Conservation (phyloP, 2,113 vertebrate genomes). For the Phoxinus phoxinus region DNA sequence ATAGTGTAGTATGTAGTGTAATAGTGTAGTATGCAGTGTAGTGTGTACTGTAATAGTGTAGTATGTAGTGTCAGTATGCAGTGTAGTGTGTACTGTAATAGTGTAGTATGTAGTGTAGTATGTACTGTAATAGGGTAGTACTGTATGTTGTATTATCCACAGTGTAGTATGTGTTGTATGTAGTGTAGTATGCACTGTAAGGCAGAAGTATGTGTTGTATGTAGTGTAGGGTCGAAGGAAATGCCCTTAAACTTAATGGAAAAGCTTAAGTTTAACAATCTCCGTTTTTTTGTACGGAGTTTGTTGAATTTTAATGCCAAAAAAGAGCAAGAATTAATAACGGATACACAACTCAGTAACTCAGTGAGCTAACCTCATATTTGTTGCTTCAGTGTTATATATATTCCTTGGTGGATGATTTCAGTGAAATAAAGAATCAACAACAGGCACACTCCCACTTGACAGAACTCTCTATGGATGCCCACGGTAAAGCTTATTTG, state of each 20-base stretch:
- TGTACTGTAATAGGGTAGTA: too few species aligned
- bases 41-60: too few species aligned
- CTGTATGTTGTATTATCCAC: too few species aligned
- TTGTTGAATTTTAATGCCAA: neutral
- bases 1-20: too few species aligned
- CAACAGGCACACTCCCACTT: conserved; percentile 35
- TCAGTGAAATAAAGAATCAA: conserved; percentile 4
- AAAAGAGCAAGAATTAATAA: conserved; percentile 20
- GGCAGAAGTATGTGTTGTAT: too few species aligned
- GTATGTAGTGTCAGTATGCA: too few species aligned
- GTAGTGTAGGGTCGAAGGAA: neutral
- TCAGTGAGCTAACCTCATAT: neutral
- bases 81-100: too few species aligned
- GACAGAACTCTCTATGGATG: conserved; percentile 31
- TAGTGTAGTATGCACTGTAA: too few species aligned
- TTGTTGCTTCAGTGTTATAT: conserved; percentile 6
- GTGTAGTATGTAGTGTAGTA: too few species aligned
- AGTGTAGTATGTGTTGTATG: too few species aligned
- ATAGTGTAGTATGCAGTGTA: too few species aligned
- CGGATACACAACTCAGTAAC: conserved; percentile 7
- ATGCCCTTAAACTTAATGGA: neutral
- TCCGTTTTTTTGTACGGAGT: neutral
- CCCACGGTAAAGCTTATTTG: conserved; percentile 21
- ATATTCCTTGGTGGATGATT: conserved; percentile 14
- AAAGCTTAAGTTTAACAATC: neutral